phyloP scores from a whole-genome alignment of 2,888 invertebrate species.

The Resseliella maxima region DNA sequence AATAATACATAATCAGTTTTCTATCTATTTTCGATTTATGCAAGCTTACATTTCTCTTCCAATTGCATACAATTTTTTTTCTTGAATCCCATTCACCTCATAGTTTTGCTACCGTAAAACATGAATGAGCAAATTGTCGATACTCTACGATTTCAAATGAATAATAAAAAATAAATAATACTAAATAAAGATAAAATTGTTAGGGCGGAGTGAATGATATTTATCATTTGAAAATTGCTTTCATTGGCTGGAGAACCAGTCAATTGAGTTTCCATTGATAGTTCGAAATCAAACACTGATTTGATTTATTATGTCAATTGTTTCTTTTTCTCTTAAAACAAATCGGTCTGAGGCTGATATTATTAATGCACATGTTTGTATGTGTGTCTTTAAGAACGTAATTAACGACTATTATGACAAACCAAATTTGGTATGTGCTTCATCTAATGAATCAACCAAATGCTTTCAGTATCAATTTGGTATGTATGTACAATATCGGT shows the following conservation, averaged over 20 bases:
- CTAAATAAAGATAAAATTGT: too few relatives aligned
- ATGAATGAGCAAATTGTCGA: not conserved
- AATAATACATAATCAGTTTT: conserved; percentile 35
- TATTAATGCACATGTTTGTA: not conserved
- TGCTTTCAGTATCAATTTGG: too few relatives aligned
- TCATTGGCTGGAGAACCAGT: not conserved
- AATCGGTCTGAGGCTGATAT: not conserved
- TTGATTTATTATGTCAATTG: conserved; percentile 28
- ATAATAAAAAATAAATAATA: not conserved
- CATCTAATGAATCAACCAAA: not conserved
- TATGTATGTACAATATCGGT: not conserved
- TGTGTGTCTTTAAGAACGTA: not conserved
- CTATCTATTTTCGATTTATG: not conserved
- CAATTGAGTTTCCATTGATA: not conserved
- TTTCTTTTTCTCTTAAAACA: not conserved
- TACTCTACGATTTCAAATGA: not conserved
- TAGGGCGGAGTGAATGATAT: not conserved
- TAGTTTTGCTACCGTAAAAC: not conserved
- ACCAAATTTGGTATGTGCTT: conserved; percentile 43
- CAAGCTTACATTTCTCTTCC: not conserved
- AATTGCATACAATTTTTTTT: too few relatives aligned
- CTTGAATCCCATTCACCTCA: not conserved
- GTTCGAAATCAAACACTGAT: not conserved
- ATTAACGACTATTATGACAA: not conserved
- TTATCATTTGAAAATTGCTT: not conserved